A percentile compares a stretch with the other conserved stretches of the same genome.
Conservation (phyloP, 2,113 vertebrate species). For the Bothrops jararaca region DNA sequence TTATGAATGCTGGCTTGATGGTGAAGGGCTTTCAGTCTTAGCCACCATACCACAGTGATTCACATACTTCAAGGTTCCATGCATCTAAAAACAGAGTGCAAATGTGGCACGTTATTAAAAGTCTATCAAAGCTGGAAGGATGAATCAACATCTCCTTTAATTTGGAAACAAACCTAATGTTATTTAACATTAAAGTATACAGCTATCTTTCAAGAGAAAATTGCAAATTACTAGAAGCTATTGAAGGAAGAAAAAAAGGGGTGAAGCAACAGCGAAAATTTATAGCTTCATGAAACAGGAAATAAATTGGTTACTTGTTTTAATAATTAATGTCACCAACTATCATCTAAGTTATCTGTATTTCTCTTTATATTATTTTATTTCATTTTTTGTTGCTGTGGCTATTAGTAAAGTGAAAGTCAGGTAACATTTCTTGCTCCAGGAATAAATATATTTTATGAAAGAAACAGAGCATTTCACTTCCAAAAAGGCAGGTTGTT, state of each 20-base stretch:
- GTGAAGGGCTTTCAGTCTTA: background rate
- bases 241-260: background rate
- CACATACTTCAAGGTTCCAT: background rate
- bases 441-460: background rate
- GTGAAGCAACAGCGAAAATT: background rate
- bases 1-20: background rate
- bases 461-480: background rate
- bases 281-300: background rate
- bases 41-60: background rate
- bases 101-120: background rate
- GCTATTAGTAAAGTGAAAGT: background rate
- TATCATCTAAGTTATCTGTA: background rate
- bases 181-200: background rate
- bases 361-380: constrained; percentile 4
- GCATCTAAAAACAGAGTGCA: background rate
- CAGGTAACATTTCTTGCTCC: background rate
- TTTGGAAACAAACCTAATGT: background rate
- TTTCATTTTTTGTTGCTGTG: background rate
- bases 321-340: constrained; percentile 12
- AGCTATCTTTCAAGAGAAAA: background rate
- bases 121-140: background rate
- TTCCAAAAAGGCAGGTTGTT: background rate
- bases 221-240: background rate
- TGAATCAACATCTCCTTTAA: background rate
- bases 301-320: constrained; percentile 3